phyloP scores from a whole-genome alignment of 2,113 vertebrate species.

The Silurus asotus region DNA sequence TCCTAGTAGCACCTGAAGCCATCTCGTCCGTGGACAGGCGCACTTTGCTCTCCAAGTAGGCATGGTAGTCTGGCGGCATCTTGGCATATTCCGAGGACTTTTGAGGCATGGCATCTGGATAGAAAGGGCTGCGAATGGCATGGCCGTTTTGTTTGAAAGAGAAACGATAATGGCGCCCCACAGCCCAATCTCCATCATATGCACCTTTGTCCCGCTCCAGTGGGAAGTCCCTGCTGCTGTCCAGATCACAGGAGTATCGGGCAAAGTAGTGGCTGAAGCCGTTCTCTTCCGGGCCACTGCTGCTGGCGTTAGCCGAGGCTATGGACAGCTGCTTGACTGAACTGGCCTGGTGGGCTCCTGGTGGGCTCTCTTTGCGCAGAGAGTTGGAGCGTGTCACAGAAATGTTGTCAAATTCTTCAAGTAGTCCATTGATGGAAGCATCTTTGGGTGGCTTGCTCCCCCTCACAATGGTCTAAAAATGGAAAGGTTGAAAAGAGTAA shows the following conservation, averaged over 20 bases:
- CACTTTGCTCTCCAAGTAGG: conserved; percentile 85
- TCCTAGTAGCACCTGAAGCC: conserved; percentile 66
- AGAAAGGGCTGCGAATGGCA: conserved; percentile 78
- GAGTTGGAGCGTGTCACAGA: conserved; percentile 98
- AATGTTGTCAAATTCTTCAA: conserved; percentile 97
- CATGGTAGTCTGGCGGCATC: conserved; percentile 84
- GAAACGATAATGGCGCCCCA: conserved; percentile 80
- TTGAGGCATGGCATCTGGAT: conserved; percentile 84
- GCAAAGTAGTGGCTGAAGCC: conserved; percentile 88
- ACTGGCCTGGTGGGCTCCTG: conserved; percentile 80
- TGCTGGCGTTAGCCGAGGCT: conserved; percentile 56
- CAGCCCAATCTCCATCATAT: conserved; percentile 76
- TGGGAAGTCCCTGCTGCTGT: conserved; percentile 78
- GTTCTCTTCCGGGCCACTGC: conserved; percentile 80
- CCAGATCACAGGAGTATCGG: conserved; percentile 90
- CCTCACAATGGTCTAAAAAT: conserved; percentile 90
- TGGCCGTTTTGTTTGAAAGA: conserved; percentile 87
- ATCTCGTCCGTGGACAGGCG: conserved; percentile 74
- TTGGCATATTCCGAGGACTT: conserved; percentile 80
- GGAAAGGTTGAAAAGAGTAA: conserved; percentile 42
- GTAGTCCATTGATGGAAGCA: conserved; percentile 91
- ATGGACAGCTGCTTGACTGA: conserved; percentile 67
- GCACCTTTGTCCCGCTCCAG: conserved; percentile 76
- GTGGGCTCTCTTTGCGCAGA: conserved; percentile 92
- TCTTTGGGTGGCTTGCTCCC: conserved; percentile 92